These are phyloP conservation scores for Catocala sponsa DNA, from an alignment of 2,888 invertebrate genomes.

Conservation along the genomic window DNA sequence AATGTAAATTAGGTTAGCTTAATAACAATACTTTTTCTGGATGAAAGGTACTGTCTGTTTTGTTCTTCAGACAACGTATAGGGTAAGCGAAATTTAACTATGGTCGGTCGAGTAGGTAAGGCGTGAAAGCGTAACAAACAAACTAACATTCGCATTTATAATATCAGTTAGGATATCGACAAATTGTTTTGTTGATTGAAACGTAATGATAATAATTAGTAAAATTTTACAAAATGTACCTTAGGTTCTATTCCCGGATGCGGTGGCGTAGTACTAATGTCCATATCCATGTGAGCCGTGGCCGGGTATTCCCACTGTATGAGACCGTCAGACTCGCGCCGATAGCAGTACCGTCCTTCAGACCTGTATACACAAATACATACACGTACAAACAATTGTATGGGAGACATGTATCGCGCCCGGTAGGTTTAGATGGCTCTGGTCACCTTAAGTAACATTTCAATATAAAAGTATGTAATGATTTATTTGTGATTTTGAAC, in stretches of 20 bases:
- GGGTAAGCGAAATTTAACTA: no score
- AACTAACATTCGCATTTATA: no score
- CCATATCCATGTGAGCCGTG: slow-evolving; percentile 81
- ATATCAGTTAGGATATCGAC: no score
- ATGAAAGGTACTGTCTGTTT: no score
- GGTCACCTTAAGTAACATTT: slow-evolving; percentile 31
- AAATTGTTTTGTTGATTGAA: no score
- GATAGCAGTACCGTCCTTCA: slow-evolving; percentile 89
- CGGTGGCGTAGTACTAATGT: slow-evolving; percentile 85
- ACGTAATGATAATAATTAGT: no score
- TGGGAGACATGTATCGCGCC: slow-evolving; percentile 33
- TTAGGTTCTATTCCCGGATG: slow-evolving; percentile 63
- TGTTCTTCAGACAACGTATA: no score
- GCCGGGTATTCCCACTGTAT: slow-evolving; percentile 90
- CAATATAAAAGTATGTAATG: background rate
- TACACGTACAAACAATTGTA: slow-evolving; percentile 52
- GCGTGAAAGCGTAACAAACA: no score
- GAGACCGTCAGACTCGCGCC: slow-evolving; percentile 86
- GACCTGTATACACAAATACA: slow-evolving; percentile 73
- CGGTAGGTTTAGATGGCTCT: slow-evolving; percentile 46
- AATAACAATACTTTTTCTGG: no score
- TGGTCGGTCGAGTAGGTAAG: no score
- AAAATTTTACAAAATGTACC: slow-evolving; percentile 39
- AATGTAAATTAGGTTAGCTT: no score
- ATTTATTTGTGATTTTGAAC: no score